Base-by-base conservation (phyloP, 2,797 vertebrate species). In the Hydrolagus colliei region DNA sequence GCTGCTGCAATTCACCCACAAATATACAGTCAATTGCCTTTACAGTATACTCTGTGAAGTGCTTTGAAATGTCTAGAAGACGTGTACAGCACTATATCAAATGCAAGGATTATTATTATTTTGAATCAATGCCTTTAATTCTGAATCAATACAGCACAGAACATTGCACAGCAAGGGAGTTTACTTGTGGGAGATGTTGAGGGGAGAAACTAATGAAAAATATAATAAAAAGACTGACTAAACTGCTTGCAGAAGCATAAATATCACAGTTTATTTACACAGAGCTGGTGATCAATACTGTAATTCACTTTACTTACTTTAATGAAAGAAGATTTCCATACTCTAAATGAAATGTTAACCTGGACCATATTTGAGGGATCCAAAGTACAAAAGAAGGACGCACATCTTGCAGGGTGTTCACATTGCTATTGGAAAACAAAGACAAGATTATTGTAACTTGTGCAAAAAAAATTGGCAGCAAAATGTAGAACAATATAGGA, bases 271-370 rank as follows among this genome's bases (percentile, higher is more conserved):
- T 67, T 80, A 13, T 27, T 65, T 65, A 16, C 65, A 61, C 61
- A 79, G 41, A 27, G 22, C 16, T 80, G 65, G 65, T 35, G 11
- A 41, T 18, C 65, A 41, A 10, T n/a, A 68, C 6, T 52, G 41
- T 52, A 68, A 84, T 52, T 2, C 79, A 32, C 86, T 86, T 84
- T 41, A 92, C 88, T 89, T 91, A 98, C 98, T 92, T 94, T 95
- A 87, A 98, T 94, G 87, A 99, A 97, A 0, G 98, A 97, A 32
- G 95, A 94, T 87, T 96, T 97, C 97, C 97, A 99, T 87, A 98
- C 90, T 89, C 95, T 90, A 87, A 98, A 92, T 0, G 95, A 97
- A 74, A 96, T 86, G 13, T 98, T 97, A 87, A 99, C 93, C 72
- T 96, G 94, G 87, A 92, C 95, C 8, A 87, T 1, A 0, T 91